Percentiles rank a stretch among this genome's conserved stretches.
phyloP scores from a whole-genome alignment of 2,888 invertebrate genomes.

The Zelleria hepariella region DNA sequence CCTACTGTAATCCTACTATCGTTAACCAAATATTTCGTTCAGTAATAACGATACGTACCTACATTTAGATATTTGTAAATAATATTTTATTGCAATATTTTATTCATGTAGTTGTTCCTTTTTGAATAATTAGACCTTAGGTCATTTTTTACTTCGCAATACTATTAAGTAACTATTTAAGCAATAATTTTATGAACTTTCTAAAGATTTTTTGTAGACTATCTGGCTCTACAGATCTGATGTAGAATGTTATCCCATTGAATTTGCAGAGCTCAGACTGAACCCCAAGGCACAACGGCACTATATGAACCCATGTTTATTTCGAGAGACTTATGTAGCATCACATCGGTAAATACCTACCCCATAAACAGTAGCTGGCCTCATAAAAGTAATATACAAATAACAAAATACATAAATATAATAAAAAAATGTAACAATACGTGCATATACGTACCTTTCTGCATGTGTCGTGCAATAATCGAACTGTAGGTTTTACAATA shows the following conservation, averaged over 20 bases:
- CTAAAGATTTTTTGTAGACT: conserved; percentile 15
- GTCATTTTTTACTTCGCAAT: conserved; percentile 63
- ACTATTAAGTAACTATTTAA: conserved; percentile 55
- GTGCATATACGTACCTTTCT: conserved; percentile 60
- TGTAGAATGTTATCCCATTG: conserved; percentile 21
- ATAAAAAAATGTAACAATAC: conserved; percentile 19
- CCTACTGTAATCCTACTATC: conserved; percentile 41
- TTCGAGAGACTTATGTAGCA: conserved; percentile 32
- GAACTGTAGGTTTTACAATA: conserved; percentile 45
- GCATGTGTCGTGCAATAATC: conserved; percentile 68
- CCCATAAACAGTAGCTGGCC: conserved; percentile 26
- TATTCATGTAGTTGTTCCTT: conserved; percentile 64
- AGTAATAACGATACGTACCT: conserved; percentile 28
- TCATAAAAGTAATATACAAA: conserved; percentile 28
- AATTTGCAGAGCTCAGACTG: conserved; percentile 26
- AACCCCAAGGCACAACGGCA: background rate
- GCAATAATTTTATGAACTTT: conserved; percentile 60
- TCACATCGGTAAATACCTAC: conserved; percentile 18
- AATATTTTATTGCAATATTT: conserved; percentile 35
- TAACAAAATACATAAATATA: conserved; percentile 14
- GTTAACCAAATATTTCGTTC: conserved; percentile 69
- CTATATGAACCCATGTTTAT: conserved; percentile 10
- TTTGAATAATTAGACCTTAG: conserved; percentile 56
- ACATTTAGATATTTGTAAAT: conserved; percentile 57
- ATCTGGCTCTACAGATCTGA: conserved; percentile 31